Conservation (phyloP, 2,888 invertebrate species). For the Sympetrum striolatum region DNA sequence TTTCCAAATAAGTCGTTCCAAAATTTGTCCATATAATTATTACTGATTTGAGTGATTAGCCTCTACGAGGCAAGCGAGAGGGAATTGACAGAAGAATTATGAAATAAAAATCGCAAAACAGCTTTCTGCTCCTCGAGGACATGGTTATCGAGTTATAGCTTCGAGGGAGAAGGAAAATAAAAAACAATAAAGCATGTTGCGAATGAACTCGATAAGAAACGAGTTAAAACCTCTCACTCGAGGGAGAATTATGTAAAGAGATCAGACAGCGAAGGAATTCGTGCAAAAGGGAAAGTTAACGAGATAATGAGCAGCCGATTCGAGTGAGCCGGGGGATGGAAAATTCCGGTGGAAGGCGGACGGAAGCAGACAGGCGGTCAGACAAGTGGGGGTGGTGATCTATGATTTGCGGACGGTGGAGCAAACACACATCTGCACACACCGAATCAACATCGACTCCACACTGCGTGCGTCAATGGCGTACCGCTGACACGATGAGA, state of each 20-base stretch:
- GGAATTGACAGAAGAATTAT: neutral
- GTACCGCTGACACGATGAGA: too few species aligned
- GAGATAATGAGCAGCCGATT: conserved; percentile 11
- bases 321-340: neutral
- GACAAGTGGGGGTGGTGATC: neutral
- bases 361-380: neutral
- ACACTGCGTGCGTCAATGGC: too few species aligned
- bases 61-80: neutral
- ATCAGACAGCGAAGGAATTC: neutral
- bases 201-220: neutral
- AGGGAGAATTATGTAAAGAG: neutral
- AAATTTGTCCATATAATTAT: too few species aligned
- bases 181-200: neutral
- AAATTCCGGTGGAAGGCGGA: conserved; percentile 5
- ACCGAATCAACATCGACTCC: too few species aligned
- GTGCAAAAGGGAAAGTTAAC: neutral
- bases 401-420: too few species aligned
- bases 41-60: neutral
- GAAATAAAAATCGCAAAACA: neutral
- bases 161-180: neutral
- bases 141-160: neutral
- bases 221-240: neutral
- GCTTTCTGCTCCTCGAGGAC: too few species aligned
- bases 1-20: too few species aligned
- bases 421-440: too few species aligned